Evolutionary conservation across 37 sponge, comb jelly and placozoan genomes (phyloP).

Genomic region (Diacarnus erythraeanus): DNA sequence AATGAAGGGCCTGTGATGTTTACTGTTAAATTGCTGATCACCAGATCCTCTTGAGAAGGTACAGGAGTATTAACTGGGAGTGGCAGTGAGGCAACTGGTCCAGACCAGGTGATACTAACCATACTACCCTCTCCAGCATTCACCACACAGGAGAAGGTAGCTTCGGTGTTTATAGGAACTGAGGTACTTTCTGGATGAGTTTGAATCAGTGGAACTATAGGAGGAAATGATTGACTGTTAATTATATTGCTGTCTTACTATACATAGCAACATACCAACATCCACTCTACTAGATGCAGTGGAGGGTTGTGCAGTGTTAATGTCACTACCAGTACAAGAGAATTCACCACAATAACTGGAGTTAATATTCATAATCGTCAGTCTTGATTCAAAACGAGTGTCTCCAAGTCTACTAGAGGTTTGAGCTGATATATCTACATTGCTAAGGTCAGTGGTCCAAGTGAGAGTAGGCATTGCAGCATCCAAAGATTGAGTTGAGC

Average conservation of each 20-base stretch:
- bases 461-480: background rate
- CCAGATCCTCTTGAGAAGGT: background rate
- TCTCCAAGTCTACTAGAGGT: background rate
- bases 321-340: conserved; percentile 15
- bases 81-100: conserved; percentile 4
- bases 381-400: background rate
- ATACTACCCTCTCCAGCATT: conserved; percentile 10
- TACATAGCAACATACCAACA: background rate
- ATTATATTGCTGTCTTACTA: background rate
- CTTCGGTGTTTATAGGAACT: background rate
- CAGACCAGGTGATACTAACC: conserved; percentile 18
- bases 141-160: conserved; percentile 24
- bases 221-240: too few relatives aligned
- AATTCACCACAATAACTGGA: conserved; percentile 15
- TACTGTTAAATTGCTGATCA: background rate
- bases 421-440: background rate
- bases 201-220: conserved; percentile 1
- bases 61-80: background rate
- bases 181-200: background rate
- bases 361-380: background rate
- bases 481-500: background rate
- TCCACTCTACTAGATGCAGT: background rate
- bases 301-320: background rate
- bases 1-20: background rate
- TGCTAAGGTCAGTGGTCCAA: conserved; percentile 1